Evolutionary conservation across 2,797 vertebrate genomes (phyloP).

Genomic region (Echeneis naucrates): DNA sequence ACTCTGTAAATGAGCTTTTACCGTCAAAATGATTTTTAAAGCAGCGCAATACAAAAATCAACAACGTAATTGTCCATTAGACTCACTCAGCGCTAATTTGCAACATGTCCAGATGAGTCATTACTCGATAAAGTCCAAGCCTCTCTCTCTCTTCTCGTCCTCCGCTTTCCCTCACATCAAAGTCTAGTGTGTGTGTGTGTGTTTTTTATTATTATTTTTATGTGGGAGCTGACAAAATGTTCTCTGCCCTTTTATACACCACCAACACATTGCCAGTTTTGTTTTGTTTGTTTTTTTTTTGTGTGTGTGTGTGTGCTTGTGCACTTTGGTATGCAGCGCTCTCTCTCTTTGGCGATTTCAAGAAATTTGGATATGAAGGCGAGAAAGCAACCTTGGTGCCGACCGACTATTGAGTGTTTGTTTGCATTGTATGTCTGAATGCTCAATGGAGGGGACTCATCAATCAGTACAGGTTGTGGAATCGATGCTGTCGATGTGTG

Average conservation of each 20-base stretch:
- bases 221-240: slow-evolving; percentile 15
- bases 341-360: slow-evolving; percentile 50
- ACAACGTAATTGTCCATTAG: slow-evolving; percentile 29
- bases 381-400: slow-evolving; percentile 51
- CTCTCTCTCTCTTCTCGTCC: slow-evolving; percentile 6
- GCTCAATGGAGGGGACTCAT: slow-evolving; percentile 35
- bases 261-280: slow-evolving; percentile 30
- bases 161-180: slow-evolving; percentile 2
- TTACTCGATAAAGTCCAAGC: slow-evolving; percentile 5
- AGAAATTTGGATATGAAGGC: slow-evolving; percentile 44
- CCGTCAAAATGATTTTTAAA: slow-evolving; percentile 18
- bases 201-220: too few relatives aligned
- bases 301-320: too few relatives aligned
- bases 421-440: slow-evolving; percentile 16
- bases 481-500: background rate
- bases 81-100: slow-evolving; percentile 34
- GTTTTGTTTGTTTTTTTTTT: slow-evolving; percentile 11
- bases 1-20: slow-evolving; percentile 9
- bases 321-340: slow-evolving; percentile 6
- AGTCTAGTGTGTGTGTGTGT: slow-evolving; percentile 31
- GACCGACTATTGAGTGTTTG: slow-evolving; percentile 20
- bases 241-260: slow-evolving; percentile 5
- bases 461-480: too few relatives aligned
- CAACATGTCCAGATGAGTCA: slow-evolving; percentile 27
- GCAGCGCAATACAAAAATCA: slow-evolving; percentile 2